Evolutionary conservation across 2,113 vertebrate genomes (phyloP).

Genomic region (Canis aureus): DNA sequence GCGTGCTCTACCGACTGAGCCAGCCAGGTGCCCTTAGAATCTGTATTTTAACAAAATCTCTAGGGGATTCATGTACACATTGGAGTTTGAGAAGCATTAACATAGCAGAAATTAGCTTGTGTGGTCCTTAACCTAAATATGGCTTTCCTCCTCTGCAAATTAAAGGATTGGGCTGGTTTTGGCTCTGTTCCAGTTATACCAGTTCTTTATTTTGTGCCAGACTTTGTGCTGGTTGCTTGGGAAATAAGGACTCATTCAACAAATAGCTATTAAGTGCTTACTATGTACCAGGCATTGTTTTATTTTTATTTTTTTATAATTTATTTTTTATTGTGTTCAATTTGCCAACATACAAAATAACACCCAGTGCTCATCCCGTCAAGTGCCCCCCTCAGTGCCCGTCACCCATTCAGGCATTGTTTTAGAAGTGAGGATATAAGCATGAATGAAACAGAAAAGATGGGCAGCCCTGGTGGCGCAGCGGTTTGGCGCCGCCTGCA

Average conservation of each 20-base stretch:
- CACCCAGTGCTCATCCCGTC: too few relatives aligned
- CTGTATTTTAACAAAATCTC: background rate
- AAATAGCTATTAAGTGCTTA: background rate
- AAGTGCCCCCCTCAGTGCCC: too few relatives aligned
- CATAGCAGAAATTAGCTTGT: background rate
- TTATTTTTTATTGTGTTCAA: too few relatives aligned
- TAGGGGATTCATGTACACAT: background rate
- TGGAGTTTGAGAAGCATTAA: slow-evolving; percentile 3
- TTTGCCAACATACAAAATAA: too few relatives aligned
- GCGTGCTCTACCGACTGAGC: background rate
- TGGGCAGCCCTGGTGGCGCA: too few relatives aligned
- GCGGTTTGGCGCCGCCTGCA: too few relatives aligned
- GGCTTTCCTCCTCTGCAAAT: background rate
- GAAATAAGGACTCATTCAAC: slow-evolving; percentile 2
- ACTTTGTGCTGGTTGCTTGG: background rate
- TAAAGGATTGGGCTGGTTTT: background rate
- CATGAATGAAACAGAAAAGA: background rate
- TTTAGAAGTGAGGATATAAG: background rate
- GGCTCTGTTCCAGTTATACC: background rate
- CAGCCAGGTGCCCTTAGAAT: background rate
- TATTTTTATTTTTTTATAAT: background rate
- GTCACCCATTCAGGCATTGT: background rate
- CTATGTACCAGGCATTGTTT: background rate
- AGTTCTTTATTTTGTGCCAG: background rate
- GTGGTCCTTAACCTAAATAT: background rate